phyloP scores from a whole-genome alignment of 2,113 vertebrate species.

The Tragelaphus strepsiceros region DNA sequence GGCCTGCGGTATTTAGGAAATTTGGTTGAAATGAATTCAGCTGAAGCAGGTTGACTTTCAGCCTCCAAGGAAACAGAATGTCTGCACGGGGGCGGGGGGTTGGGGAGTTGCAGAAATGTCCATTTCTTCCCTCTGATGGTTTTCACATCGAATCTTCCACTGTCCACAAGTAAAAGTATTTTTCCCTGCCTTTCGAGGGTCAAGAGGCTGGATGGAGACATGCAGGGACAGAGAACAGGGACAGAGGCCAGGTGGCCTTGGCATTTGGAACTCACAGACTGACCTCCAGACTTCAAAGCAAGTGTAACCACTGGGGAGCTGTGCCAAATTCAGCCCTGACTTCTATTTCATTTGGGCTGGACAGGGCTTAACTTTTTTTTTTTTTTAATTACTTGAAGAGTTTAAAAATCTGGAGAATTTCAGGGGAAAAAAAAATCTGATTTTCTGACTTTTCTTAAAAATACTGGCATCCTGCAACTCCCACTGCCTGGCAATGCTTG shows the following conservation, averaged over 20 bases:
- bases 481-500: neutral
- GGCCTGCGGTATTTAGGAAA: neutral
- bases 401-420: neutral
- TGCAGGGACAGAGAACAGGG: neutral
- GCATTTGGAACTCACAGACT: neutral
- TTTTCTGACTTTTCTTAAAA: constrained; percentile 5
- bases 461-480: neutral
- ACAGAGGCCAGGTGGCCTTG: neutral
- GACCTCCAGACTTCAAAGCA: constrained; percentile 30
- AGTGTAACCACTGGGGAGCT: neutral
- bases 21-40: neutral
- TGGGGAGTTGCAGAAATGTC: neutral
- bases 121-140: neutral
- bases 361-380: neutral
- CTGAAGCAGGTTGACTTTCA: neutral
- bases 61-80: neutral
- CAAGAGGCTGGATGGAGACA: neutral
- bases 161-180: neutral
- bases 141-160: neutral
- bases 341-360: neutral
- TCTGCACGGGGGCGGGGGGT: neutral
- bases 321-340: neutral
- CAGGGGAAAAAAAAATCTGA: neutral
- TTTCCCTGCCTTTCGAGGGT: neutral
- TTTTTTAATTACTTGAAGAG: neutral